Conservation (phyloP, 2,888 invertebrate species). For the Apamea crenata region DNA sequence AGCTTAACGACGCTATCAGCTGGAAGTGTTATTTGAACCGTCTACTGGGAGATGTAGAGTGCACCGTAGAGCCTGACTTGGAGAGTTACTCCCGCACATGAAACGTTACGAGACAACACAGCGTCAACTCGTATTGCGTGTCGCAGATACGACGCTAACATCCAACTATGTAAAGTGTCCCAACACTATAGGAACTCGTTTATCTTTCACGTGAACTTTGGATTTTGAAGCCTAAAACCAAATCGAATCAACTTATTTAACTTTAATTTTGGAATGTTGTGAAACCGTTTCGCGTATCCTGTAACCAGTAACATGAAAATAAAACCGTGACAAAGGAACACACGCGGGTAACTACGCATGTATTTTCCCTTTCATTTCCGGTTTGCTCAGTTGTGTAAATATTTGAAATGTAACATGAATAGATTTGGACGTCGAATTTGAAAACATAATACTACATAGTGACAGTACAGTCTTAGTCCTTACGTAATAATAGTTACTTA, state of each 20-base stretch:
- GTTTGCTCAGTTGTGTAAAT: slow-evolving; percentile 61
- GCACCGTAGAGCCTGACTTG: slow-evolving; percentile 66
- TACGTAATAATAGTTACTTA: background rate
- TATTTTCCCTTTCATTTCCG: slow-evolving; percentile 63
- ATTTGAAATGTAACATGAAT: slow-evolving; percentile 54
- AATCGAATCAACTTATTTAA: slow-evolving; percentile 17
- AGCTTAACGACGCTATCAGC: slow-evolving; percentile 79
- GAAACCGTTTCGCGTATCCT: slow-evolving; percentile 27
- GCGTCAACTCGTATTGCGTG: slow-evolving; percentile 44
- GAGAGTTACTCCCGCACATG: slow-evolving; percentile 57
- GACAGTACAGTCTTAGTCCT: background rate
- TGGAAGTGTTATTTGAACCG: slow-evolving; percentile 79
- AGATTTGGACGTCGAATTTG: slow-evolving; percentile 45
- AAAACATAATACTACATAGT: slow-evolving; percentile 23
- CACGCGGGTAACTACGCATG: slow-evolving; percentile 40
- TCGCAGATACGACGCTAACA: slow-evolving; percentile 43
- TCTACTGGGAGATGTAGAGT: slow-evolving; percentile 72
- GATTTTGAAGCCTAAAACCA: slow-evolving; percentile 11
- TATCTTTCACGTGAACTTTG: slow-evolving; percentile 25
- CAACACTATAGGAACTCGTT: slow-evolving; percentile 25
- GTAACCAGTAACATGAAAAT: slow-evolving; percentile 45
- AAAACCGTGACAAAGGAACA: slow-evolving; percentile 43
- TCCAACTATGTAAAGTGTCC: slow-evolving; percentile 42
- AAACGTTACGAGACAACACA: slow-evolving; percentile 55
- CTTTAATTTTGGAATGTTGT: slow-evolving; percentile 33